A percentile compares a stretch with the other conserved stretches of the same genome.
These are phyloP conservation scores for Lutjanus argentimaculatus DNA, from an alignment of 2,797 vertebrate species.

Conservation along the genomic window DNA sequence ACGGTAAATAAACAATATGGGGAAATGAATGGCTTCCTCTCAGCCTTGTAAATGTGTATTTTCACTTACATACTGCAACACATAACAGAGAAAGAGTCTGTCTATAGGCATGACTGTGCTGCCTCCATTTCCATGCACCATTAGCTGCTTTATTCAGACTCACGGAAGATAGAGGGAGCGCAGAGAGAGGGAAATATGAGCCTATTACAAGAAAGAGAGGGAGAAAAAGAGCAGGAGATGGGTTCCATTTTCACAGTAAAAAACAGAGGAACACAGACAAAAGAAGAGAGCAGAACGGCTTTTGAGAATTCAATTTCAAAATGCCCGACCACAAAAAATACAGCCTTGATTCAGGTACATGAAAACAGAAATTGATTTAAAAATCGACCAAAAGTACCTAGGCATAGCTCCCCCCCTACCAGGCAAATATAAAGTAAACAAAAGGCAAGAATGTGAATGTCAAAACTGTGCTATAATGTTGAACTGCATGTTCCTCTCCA, in stretches of 20 bases:
- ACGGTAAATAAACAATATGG: constrained; percentile 41
- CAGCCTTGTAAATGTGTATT: constrained; percentile 58
- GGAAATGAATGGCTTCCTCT: constrained; percentile 41
- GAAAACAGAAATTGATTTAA: constrained; percentile 37
- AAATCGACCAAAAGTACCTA: constrained; percentile 33
- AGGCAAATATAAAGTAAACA: constrained; percentile 23
- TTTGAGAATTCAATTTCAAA: constrained; percentile 58
- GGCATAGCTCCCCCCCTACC: not conserved
- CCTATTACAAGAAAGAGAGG: constrained; percentile 66
- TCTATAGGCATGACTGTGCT: constrained; percentile 54
- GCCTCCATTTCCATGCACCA: constrained; percentile 78
- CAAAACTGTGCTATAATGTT: constrained; percentile 2
- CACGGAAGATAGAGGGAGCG: constrained; percentile 65
- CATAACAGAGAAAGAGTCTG: constrained; percentile 46
- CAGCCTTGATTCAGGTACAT: constrained; percentile 29
- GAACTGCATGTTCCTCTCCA: constrained; percentile 3
- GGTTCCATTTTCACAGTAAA: constrained; percentile 57
- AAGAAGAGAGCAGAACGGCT: constrained; percentile 33
- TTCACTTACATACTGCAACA: constrained; percentile 64
- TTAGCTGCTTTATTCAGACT: constrained; percentile 81
- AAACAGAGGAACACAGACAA: constrained; percentile 41
- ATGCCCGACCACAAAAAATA: constrained; percentile 23
- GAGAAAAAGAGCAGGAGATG: constrained; percentile 34
- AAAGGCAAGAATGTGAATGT: constrained; percentile 6
- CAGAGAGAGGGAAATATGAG: constrained; percentile 65